Percentiles rank a stretch among this genome's conserved stretches.
These are phyloP conservation scores for Drosophila melanocephala DNA, from an alignment of 2,888 invertebrate species.

Conservation along the genomic window DNA sequence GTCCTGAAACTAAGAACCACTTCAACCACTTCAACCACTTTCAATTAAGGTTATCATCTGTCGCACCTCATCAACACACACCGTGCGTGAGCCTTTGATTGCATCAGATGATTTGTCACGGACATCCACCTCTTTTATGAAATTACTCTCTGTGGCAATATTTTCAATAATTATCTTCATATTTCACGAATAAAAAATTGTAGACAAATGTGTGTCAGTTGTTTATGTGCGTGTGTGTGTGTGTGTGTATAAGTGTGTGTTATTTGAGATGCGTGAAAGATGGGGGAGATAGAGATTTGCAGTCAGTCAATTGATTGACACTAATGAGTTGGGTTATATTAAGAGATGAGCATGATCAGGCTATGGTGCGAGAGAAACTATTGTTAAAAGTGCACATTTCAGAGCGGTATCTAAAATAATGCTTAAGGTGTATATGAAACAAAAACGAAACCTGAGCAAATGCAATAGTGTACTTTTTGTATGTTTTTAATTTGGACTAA, in stretches of 20 bases:
- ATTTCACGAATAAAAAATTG: slow-evolving; percentile 58
- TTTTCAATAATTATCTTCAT: slow-evolving; percentile 75
- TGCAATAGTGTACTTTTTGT: background rate
- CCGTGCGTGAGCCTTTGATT: background rate
- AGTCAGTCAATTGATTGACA: slow-evolving; percentile 57
- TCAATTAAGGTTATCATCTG: slow-evolving; percentile 64
- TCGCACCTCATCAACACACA: slow-evolving; percentile 70
- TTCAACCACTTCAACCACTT: slow-evolving; percentile 50
- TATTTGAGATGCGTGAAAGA: slow-evolving; percentile 41
- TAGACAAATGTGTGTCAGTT: slow-evolving; percentile 44
- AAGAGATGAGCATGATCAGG: background rate
- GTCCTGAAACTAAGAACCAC: background rate
- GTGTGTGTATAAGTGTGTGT: slow-evolving; percentile 39
- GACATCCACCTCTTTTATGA: slow-evolving; percentile 1
- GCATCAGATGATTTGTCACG: background rate
- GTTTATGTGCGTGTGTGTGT: no score
- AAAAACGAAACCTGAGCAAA: background rate
- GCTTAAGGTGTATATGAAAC: background rate
- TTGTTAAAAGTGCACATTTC: background rate
- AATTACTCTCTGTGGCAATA: slow-evolving; percentile 49
- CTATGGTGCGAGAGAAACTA: background rate
- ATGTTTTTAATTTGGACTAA: background rate
- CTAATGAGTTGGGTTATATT: slow-evolving; percentile 49
- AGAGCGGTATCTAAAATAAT: background rate
- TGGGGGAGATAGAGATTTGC: background rate